These are phyloP conservation scores for Sparidentex hasta DNA, from an alignment of 2,797 vertebrate species.

Conservation along the genomic window DNA sequence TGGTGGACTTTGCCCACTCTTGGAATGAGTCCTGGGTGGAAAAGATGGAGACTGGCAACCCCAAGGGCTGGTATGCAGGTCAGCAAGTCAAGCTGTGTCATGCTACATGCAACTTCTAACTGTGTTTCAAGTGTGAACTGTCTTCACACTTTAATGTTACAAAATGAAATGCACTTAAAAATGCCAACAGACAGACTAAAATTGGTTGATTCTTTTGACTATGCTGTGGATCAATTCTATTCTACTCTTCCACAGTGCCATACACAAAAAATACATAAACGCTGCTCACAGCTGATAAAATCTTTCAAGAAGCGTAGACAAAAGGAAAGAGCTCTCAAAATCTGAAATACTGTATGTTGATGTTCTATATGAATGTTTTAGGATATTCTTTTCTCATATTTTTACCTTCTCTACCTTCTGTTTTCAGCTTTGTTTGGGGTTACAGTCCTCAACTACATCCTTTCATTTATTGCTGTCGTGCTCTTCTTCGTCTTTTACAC, in stretches of 20 bases:
- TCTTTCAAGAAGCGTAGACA: background rate
- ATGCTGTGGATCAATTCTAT: background rate
- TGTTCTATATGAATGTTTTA: background rate
- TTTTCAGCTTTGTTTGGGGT: slow-evolving; percentile 86
- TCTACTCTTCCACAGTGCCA: background rate
- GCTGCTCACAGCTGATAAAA: background rate
- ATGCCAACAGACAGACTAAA: background rate
- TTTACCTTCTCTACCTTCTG: slow-evolving; percentile 16
- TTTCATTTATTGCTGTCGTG: slow-evolving; percentile 81
- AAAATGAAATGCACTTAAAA: background rate
- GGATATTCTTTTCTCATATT: background rate
- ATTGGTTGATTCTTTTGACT: background rate
- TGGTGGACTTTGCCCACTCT: slow-evolving; percentile 93
- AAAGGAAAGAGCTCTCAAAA: background rate
- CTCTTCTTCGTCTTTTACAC: slow-evolving; percentile 91
- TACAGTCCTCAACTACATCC: slow-evolving; percentile 86
- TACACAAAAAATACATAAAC: background rate
- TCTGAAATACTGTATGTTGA: background rate
- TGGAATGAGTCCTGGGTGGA: slow-evolving; percentile 92
- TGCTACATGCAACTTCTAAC: background rate
- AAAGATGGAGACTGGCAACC: slow-evolving; percentile 90
- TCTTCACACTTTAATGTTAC: background rate
- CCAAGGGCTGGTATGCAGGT: slow-evolving; percentile 92
- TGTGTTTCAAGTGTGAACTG: background rate
- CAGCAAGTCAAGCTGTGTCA: slow-evolving; percentile 57